phyloP scores from a whole-genome alignment of 2,888 invertebrate genomes.

The Drosophila lutescens region DNA sequence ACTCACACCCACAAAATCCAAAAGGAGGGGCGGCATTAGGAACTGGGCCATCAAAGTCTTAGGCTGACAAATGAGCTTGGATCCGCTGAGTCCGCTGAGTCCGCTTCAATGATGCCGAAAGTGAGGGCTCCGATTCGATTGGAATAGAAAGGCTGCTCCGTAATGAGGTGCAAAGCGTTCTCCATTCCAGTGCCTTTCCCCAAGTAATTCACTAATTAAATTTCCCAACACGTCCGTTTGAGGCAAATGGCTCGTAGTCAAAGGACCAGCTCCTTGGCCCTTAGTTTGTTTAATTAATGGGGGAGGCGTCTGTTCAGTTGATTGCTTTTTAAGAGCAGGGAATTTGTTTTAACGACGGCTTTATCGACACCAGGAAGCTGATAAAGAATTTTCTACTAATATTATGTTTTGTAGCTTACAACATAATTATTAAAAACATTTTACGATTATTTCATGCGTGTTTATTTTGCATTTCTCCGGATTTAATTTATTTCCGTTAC shows the following conservation, averaged over 20 bases:
- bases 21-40: conserved; percentile 17
- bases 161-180: conserved; percentile 56
- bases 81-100: conserved; percentile 24
- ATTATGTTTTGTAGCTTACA: too few species aligned
- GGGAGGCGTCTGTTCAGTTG: conserved; percentile 48
- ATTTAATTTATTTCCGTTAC: conserved; percentile 19
- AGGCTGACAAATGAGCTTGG: conserved; percentile 51
- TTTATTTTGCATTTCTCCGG: conserved; percentile 18
- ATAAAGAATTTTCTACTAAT: background rate
- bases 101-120: conserved; percentile 20
- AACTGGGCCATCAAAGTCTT: conserved; percentile 44
- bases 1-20: conserved; percentile 27
- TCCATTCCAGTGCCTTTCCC: conserved; percentile 7
- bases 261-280: conserved; percentile 11
- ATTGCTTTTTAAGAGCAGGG: conserved; percentile 70
- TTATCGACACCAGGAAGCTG: background rate
- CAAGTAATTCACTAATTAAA: conserved; percentile 71
- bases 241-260: conserved; percentile 43
- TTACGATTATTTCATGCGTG: background rate
- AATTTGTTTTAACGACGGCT: conserved; percentile 44
- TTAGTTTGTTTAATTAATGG: conserved; percentile 60
- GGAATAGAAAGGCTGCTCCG: conserved; percentile 36
- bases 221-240: conserved; percentile 65
- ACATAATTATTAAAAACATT: background rate
- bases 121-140: conserved; percentile 51